These are phyloP conservation scores for Microcebus griseorufus DNA, from an alignment of 2,113 vertebrate genomes.

Conservation along the genomic window DNA sequence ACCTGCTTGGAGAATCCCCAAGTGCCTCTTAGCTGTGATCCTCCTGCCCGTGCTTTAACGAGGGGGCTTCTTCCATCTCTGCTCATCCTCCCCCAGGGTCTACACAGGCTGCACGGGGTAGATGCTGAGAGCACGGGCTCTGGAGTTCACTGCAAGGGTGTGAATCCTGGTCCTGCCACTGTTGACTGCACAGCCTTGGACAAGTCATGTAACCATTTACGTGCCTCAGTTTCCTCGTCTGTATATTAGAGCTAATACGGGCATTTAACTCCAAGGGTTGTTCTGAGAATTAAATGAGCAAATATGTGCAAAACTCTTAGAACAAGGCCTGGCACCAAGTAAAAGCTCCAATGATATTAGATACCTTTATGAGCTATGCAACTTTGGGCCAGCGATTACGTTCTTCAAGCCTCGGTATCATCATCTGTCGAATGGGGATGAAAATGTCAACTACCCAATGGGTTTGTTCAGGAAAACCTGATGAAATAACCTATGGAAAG, in stretches of 20 bases:
- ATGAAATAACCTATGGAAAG: neutral
- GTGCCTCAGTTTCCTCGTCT: neutral
- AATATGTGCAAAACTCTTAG: neutral
- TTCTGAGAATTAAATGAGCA: neutral
- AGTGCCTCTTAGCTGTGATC: neutral
- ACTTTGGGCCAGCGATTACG: neutral
- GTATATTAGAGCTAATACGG: neutral
- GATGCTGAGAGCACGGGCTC: rapidly evolving
- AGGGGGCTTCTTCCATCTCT: neutral
- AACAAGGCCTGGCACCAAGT: neutral
- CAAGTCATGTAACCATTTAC: neutral
- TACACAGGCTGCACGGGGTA: neutral
- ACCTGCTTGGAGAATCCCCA: neutral
- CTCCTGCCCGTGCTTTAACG: neutral
- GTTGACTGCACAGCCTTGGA: neutral
- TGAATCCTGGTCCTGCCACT: neutral
- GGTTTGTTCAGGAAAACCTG: neutral
- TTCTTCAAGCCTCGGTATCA: neutral
- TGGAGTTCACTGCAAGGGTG: neutral
- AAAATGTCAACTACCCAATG: too few relatives aligned
- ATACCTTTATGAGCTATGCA: neutral
- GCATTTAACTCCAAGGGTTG: neutral
- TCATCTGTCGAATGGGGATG: neutral
- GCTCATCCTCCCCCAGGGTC: neutral
- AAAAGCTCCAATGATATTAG: neutral